Base-by-base conservation (phyloP, 2,797 vertebrate genomes). In the Sebastes oblongus region DNA sequence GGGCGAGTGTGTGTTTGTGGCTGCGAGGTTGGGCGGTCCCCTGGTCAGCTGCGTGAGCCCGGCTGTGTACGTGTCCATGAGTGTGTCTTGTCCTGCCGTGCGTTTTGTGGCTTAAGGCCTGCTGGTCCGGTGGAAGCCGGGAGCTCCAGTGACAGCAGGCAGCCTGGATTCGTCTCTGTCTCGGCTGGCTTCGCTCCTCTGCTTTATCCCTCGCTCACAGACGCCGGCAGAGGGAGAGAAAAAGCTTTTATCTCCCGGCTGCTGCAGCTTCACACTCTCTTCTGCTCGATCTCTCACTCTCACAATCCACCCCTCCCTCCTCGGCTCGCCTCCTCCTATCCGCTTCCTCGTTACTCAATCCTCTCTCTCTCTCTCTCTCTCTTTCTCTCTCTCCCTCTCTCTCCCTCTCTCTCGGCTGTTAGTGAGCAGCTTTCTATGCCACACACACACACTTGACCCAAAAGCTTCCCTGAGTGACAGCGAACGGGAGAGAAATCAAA, bases 401-500 rank as follows among this genome's bases (percentile, higher is more conserved):
- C 89, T 89, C 89, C 71, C 85, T 76, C 81, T 73, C 66, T 70
- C 75, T 82, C 29, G 75, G 73, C 85, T 90, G 87, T 90, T 87
- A 86, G 88, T 80, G 86, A 93, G 90, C 92, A 92, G 90, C 84
- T 91, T 72, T 86, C 81, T 77, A 60, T 81, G 78, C 75, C 70
- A 89, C 74, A 68, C 77, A 68, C 77, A 68, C 95, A 95, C 95
- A 95, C 95, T 96, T 96, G 97, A 97, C 97, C 97, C 96, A 97
- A 97, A 97, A 96, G 95, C 96, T 95, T 95, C 85, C 90, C 90
- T 96, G 95, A 97, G 94, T 95, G 93, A 79, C 82, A 62, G 50
- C 18, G n/a, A 69, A 70, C 9, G 13, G 61, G 32, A 67, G 25
- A 61, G 34, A 66, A 80, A 89, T 86, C 46, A 68, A 70, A 87